phyloP scores from a whole-genome alignment of 2,113 vertebrate genomes.

The Rhinolophus ferrumequinum region DNA sequence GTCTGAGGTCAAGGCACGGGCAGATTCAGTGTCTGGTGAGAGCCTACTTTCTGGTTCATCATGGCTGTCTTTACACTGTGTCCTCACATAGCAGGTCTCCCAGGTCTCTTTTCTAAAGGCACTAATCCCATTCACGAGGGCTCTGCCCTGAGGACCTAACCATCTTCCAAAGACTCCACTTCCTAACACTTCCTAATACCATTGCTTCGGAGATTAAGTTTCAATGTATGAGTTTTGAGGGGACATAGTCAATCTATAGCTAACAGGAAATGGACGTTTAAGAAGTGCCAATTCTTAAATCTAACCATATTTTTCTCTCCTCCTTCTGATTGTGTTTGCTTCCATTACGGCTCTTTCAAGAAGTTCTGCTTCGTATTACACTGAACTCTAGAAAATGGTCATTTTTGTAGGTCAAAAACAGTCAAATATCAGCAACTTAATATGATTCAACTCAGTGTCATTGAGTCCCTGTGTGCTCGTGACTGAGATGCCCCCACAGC shows the following conservation, averaged over 20 bases:
- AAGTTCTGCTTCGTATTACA: constrained; percentile 22
- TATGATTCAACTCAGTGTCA: background rate
- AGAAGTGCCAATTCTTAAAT: background rate
- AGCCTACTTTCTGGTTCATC: background rate
- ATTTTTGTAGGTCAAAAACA: constrained; percentile 27
- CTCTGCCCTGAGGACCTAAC: background rate
- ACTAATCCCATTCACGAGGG: background rate
- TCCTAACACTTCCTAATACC: background rate
- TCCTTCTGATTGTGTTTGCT: constrained; percentile 5
- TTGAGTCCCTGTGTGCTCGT: background rate
- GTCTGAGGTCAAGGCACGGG: background rate
- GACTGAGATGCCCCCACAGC: too few relatives aligned
- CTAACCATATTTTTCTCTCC: background rate
- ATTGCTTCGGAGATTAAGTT: background rate
- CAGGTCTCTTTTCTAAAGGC: background rate
- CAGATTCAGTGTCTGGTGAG: background rate
- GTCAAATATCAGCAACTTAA: background rate
- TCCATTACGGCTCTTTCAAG: background rate
- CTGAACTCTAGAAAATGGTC: background rate
- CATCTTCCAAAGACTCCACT: background rate
- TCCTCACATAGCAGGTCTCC: background rate
- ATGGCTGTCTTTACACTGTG: background rate
- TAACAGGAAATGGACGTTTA: background rate
- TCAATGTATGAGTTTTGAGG: background rate
- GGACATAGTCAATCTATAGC: background rate